phyloP scores from a whole-genome alignment of 2,113 vertebrate genomes.

The Scophthalmus maximus region DNA sequence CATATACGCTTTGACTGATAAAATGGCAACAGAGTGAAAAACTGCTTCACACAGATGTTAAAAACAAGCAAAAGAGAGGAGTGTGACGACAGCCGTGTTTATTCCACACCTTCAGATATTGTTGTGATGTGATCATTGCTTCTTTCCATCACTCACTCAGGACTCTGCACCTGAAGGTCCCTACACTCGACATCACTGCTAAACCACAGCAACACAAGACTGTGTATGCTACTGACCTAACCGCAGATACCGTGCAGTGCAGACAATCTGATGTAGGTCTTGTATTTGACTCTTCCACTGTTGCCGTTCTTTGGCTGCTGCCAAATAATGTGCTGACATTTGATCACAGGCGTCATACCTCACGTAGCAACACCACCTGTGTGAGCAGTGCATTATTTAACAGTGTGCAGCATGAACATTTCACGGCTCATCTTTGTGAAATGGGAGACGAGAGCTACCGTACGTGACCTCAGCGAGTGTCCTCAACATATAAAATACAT shows the following conservation, averaged over 20 bases:
- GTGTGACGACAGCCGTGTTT: not conserved
- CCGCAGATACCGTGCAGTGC: constrained; percentile 1
- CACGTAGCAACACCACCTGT: not conserved
- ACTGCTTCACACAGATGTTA: not conserved
- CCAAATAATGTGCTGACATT: constrained; percentile 16
- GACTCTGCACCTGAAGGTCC: not conserved
- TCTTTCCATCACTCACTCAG: not conserved
- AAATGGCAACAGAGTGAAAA: no score
- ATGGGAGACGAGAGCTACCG: constrained; percentile 53
- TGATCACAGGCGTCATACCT: constrained; percentile 10
- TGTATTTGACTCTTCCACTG: not conserved
- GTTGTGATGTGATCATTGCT: not conserved
- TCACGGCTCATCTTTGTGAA: constrained; percentile 54
- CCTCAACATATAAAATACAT: not conserved
- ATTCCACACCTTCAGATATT: not conserved
- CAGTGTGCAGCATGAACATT: constrained; percentile 67
- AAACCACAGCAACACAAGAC: constrained; percentile 4
- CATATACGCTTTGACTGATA: constrained; percentile 3
- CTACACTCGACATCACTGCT: not conserved
- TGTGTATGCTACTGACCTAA: not conserved
- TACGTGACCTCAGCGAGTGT: constrained; percentile 27
- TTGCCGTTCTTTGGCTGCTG: not conserved
- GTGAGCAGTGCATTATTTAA: constrained; percentile 66
- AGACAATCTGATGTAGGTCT: not conserved
- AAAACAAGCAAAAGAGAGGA: not conserved